Evolutionary conservation across 2,113 vertebrate species (phyloP), one percentile per base, ranked within the genome.

Genomic region (Oryzias javanicus): DNA sequence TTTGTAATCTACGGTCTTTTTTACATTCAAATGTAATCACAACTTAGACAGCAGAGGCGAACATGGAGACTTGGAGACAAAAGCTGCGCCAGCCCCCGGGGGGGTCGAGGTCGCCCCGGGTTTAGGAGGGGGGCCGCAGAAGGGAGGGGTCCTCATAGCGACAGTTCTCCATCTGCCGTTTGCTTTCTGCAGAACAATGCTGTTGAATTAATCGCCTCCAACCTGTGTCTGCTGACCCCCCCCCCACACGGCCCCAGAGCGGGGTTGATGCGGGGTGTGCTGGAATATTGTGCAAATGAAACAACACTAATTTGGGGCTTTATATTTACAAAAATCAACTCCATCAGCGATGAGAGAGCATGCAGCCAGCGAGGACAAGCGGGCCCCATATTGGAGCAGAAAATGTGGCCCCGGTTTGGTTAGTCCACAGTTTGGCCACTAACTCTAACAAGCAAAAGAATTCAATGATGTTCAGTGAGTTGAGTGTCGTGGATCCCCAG

Each of bases 131-230:
- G 51, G 47, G 49, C 50, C 6, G 57, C 5, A 44, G 41, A n/a
- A 50, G 62, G 68, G 5, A 54, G 22, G 62, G 60, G 60, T 59
- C 4, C 55, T 75, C 75, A 83, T 81, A 65, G 80, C 80, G 74
- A 88, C 87, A 86, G 81, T 86, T 60, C 86, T 88, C 90, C 90
- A 91, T 91, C 90, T 92, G 90, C 81, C 53, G 70, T 76, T 70
- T 76, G 74, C 70, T 68, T 67, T 70, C 53, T 44, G 18, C 53
- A 19, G 57, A 89, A 91, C 90, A 92, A 92, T 90, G 66, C 86
- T 22, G 61, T 56, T 76, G 84, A 83, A 89, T 90, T 86, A 86
- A 87, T 89, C 89, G 83, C 74, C 78, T 55, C 85, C 70, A 80
- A 84, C 84, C 77, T 82, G 86, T 77, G 75, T 76, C 58, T 64